Evolutionary conservation across 1,140 invertebrate genomes (phyloP).

Genomic region (Sinella curviseta): DNA sequence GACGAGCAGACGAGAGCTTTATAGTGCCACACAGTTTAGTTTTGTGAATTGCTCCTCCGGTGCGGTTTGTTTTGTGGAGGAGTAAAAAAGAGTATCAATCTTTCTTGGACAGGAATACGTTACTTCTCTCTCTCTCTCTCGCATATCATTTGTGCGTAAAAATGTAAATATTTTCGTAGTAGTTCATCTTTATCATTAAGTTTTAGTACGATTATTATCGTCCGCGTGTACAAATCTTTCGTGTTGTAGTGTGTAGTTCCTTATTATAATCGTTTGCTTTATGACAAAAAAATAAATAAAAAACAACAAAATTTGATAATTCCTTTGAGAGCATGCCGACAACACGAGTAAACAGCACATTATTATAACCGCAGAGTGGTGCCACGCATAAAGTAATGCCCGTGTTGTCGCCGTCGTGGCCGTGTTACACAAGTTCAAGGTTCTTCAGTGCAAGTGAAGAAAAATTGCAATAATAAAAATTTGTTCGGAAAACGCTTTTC

Average conservation of each 20-base stretch:
- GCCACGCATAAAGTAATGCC: neutral
- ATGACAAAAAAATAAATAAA: neutral
- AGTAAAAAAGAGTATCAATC: neutral
- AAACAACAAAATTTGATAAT: too few relatives aligned
- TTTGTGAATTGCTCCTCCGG: neutral
- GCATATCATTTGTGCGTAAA: neutral
- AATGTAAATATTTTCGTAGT: neutral
- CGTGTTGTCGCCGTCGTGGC: too few relatives aligned
- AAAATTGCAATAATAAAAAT: neutral
- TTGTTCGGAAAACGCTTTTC: too few relatives aligned
- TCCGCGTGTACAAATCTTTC: neutral
- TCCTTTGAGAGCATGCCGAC: too few relatives aligned
- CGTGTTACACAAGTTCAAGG: neutral
- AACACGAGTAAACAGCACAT: too few relatives aligned
- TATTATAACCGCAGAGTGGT: too few relatives aligned
- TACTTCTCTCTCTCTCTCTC: neutral
- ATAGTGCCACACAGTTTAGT: neutral
- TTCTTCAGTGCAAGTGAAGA: neutral
- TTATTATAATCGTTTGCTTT: neutral
- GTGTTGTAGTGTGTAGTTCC: neutral
- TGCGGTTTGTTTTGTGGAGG: neutral
- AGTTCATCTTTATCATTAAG: neutral
- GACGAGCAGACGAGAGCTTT: neutral
- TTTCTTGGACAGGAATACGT: neutral
- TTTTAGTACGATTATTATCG: neutral